Evolutionary conservation across 2,113 vertebrate species (phyloP).

Genomic region (Sigmodon hispidus): DNA sequence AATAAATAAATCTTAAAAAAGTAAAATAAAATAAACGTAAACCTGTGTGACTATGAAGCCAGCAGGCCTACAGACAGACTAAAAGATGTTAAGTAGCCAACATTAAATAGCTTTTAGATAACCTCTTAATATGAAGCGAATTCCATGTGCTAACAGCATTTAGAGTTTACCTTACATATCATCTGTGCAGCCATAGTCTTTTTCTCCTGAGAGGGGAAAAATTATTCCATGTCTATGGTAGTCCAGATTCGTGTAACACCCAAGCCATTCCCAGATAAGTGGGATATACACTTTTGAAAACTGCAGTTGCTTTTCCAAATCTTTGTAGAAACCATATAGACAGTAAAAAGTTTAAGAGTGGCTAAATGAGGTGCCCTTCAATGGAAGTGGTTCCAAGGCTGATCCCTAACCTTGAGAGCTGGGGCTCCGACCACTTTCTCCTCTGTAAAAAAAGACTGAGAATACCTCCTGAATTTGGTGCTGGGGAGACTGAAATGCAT

Average conservation of each 20-base stretch:
- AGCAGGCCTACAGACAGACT: neutral
- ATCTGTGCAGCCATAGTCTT: neutral
- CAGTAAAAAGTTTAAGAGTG: neutral
- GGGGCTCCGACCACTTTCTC: neutral
- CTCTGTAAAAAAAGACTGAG: neutral
- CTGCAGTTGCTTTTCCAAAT: neutral
- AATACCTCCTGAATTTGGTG: neutral
- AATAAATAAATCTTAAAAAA: no score
- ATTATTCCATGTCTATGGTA: neutral
- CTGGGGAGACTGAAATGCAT: neutral
- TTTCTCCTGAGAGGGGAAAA: neutral
- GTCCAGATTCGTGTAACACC: neutral
- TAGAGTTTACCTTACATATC: neutral
- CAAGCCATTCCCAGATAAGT: neutral
- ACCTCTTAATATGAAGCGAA: neutral
- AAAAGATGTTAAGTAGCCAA: slow-evolving; percentile 29
- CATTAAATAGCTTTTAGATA: slow-evolving; percentile 17
- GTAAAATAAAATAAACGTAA: neutral
- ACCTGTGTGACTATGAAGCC: neutral
- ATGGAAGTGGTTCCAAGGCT: neutral
- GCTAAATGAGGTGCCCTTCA: neutral
- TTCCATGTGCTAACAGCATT: neutral
- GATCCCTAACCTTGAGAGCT: neutral
- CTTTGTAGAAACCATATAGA: neutral
- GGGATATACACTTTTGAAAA: neutral